Conservation (phyloP, 2,888 invertebrate genomes). For the Lumbricus terrestris region DNA sequence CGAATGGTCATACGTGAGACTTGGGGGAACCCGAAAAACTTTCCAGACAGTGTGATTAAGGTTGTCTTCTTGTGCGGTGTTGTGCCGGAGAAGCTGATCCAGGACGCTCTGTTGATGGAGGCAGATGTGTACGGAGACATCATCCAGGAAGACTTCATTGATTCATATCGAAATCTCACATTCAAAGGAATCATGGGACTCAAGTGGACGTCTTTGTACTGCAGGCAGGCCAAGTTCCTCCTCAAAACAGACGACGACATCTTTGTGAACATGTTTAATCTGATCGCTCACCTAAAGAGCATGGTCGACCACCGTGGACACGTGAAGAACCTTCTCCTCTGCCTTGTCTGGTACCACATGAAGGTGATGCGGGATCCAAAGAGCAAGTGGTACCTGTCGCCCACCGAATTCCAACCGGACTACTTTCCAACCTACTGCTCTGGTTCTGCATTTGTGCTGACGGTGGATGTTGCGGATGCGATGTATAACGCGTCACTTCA, state of each 20-base stretch:
- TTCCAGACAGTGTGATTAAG: constrained; percentile 42
- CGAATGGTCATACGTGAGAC: constrained; percentile 45
- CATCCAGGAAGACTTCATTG: constrained; percentile 57
- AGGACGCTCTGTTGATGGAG: constrained; percentile 50
- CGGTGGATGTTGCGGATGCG: constrained; percentile 66
- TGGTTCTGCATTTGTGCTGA: constrained; percentile 64
- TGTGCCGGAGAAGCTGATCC: constrained; percentile 40
- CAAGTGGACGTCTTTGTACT: constrained; percentile 58
- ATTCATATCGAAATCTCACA: constrained; percentile 60
- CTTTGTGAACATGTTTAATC: constrained; percentile 61
- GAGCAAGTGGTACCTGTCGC: constrained; percentile 60
- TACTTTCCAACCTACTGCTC: constrained; percentile 61
- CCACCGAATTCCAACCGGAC: constrained; percentile 55
- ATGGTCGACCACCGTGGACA: constrained; percentile 11
- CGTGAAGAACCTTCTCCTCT: constrained; percentile 45
- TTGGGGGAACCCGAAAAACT: constrained; percentile 50
- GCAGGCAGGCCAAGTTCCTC: constrained; percentile 52
- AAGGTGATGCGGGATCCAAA: constrained; percentile 56
- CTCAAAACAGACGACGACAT: constrained; percentile 62
- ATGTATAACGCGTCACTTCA: constrained; percentile 67
- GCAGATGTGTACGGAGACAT: constrained; percentile 52
- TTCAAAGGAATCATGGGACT: constrained; percentile 60
- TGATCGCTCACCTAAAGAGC: constrained; percentile 39
- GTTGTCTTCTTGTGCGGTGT: constrained; percentile 57
- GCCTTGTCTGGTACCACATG: constrained; percentile 58